Evolutionary conservation across 2,888 invertebrate genomes (phyloP), one percentile per base, ranked within the genome.

Genomic region (Acheta domesticus): DNA sequence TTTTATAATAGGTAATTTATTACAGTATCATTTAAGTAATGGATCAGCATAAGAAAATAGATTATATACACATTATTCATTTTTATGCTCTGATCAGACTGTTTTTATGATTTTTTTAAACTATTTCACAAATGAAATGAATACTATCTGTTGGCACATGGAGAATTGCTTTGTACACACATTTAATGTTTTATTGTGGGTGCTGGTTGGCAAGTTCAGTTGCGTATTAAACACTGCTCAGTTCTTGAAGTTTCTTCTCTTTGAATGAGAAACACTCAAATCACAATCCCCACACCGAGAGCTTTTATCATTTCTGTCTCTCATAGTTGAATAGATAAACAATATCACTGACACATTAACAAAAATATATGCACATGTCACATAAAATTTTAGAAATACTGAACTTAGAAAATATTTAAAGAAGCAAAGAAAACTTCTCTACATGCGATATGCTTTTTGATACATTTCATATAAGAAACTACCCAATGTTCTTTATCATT

Each of bases 41-140:
- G 62, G 62, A 62, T 62, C 62, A 62, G 62, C 62, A 62, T 62
- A 62, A 62, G 62, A 62, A 62, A 62, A 62, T 62, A 62, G 62
- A 62, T n/a, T 62, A 62, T 62, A 62, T 62, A 62, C 62, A 62
- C n/a, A 62, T n/a, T 19, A 19, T 62, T 62, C 11, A 62, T n/a
- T 19, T 62, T 62, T 62, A 62, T 62, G 62, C 62, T 62, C 62
- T 62, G 62, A 62, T 62, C 62, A 62, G 62, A 62, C 62, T 62
- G 62, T 62, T 62, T 62, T 62, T 62, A n/a, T 62, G n/a, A n/a
- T 62, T 62, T 62, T 36, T 36, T 36, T 36, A 8, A 36, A 36
- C 36, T 36, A 36, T 36, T 36, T 36, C n/a, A 62, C n/a, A 62
- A 19, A 62, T 62, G 14, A 14, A 62, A 14, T 62, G 62, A 62